Evolutionary conservation across 2,797 vertebrate species (phyloP).

Genomic region (Peromyscus nudipes): DNA sequence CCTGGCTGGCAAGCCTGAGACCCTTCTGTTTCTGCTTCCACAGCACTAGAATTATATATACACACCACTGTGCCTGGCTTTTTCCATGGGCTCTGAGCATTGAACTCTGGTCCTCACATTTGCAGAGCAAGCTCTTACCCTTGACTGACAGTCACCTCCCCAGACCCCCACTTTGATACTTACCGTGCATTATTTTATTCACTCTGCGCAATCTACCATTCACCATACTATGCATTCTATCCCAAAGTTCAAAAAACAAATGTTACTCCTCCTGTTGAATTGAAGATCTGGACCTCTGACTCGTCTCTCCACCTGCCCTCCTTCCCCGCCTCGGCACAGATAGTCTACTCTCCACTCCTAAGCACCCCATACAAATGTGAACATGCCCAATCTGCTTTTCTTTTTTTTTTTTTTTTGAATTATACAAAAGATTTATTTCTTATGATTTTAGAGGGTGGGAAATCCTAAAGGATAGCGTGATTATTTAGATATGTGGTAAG

Average conservation of each 20-base stretch:
- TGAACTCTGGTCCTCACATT: neutral
- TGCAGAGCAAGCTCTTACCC: neutral
- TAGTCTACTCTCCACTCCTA: neutral
- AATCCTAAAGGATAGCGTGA: neutral
- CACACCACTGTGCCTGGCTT: rapidly evolving
- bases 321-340: neutral
- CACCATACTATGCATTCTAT: neutral
- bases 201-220: neutral
- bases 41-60: neutral
- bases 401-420: no score
- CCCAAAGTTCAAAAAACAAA: neutral
- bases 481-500: neutral
- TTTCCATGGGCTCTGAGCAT: neutral
- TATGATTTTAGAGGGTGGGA: neutral
- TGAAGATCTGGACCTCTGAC: neutral
- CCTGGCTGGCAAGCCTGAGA: no score
- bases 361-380: neutral
- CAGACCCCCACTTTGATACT: neutral
- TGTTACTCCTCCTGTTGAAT: neutral
- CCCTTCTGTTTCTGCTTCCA: neutral
- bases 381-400: no score
- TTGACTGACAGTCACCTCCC: neutral
- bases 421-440: neutral
- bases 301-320: neutral
- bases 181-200: neutral